A percentile compares a stretch with the other conserved stretches of the same genome.
Conservation (phyloP, 2,113 vertebrate genomes). For the Onychorhynchus coronatus region DNA sequence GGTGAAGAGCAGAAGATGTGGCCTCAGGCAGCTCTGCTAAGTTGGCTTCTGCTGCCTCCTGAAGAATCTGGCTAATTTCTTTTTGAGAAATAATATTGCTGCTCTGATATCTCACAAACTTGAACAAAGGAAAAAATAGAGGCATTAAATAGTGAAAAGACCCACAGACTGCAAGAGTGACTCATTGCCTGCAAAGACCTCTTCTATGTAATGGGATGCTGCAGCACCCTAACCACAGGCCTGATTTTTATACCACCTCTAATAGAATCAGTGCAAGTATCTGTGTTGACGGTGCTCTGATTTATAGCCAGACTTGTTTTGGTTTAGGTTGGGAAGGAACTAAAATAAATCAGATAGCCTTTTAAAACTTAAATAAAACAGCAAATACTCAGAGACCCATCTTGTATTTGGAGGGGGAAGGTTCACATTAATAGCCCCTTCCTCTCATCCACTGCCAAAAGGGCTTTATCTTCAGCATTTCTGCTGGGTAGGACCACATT, state of each 20-base stretch:
- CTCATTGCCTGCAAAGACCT: background rate
- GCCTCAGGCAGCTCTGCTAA: slow-evolving; percentile 74
- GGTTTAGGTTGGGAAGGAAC: background rate
- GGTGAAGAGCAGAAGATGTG: slow-evolving; percentile 72
- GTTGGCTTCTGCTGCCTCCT: slow-evolving; percentile 72
- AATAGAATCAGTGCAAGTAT: background rate
- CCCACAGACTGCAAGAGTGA: background rate
- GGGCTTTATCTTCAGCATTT: background rate
- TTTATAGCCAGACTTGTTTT: slow-evolving; percentile 1
- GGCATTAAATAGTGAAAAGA: slow-evolving; percentile 9
- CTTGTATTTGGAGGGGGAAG: background rate
- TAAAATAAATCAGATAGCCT: background rate
- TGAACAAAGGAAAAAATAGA: background rate
- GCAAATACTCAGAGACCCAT: background rate
- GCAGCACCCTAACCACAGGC: background rate
- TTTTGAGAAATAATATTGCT: slow-evolving; percentile 70
- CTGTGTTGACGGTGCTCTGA: background rate
- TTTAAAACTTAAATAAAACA: background rate
- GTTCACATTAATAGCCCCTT: background rate
- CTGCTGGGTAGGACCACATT: background rate
- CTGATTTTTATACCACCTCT: background rate
- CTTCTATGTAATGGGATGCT: background rate
- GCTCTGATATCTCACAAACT: slow-evolving; percentile 82
- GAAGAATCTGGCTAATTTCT: slow-evolving; percentile 79
- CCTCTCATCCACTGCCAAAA: background rate